phyloP scores from a whole-genome alignment of 2,797 vertebrate species.

The Thamnophis elegans region DNA sequence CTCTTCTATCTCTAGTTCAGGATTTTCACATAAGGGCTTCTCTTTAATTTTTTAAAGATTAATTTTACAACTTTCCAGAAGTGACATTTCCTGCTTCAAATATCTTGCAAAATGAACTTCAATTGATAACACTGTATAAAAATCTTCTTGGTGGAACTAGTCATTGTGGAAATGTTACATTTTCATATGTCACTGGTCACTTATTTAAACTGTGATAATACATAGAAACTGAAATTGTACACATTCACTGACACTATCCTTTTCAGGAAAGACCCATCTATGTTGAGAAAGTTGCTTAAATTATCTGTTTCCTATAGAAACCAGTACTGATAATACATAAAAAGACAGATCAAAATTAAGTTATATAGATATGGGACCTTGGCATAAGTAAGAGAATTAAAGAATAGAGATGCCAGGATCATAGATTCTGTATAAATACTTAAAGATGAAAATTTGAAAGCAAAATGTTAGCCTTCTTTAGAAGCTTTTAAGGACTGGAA shows the following conservation, averaged over 20 bases:
- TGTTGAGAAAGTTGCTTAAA: conserved; percentile 31
- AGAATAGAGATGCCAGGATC: background rate
- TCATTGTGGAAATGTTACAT: conserved; percentile 46
- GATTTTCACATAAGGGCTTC: conserved; percentile 46
- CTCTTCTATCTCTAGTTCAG: background rate
- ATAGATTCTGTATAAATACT: background rate
- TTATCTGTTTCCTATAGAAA: conserved; percentile 23
- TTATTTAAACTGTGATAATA: conserved; percentile 61
- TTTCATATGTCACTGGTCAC: conserved; percentile 62
- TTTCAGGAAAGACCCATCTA: conserved; percentile 40
- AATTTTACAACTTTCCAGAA: conserved; percentile 60
- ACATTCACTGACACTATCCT: conserved; percentile 56
- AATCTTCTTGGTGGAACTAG: conserved; percentile 42
- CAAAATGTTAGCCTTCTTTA: background rate
- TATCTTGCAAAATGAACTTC: conserved; percentile 62
- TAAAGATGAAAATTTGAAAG: conserved; percentile 20
- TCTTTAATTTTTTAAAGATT: conserved; percentile 54
- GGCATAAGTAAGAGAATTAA: background rate
- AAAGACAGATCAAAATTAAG: background rate
- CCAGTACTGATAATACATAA: conserved; percentile 5
- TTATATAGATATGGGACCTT: background rate
- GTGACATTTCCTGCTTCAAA: conserved; percentile 64
- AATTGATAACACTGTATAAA: conserved; percentile 50
- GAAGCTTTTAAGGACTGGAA: background rate
- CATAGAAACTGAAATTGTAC: conserved; percentile 51